Conservation (phyloP, 2,797 vertebrate species). For the Scleropages formosus region DNA sequence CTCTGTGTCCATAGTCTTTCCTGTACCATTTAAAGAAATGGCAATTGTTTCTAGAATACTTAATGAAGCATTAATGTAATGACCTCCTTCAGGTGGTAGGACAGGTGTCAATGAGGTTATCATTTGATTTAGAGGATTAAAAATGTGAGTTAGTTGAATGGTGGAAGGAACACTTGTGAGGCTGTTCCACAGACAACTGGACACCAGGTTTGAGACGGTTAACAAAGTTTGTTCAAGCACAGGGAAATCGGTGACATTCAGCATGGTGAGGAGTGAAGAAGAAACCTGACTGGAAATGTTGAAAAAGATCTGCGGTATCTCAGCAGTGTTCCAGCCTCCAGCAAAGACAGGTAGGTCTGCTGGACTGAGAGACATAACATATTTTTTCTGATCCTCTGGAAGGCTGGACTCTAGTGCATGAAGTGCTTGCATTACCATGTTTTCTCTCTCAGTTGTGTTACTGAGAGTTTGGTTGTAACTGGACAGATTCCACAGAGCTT, state of each 20-base stretch:
- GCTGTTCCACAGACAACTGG: slow-evolving; percentile 36
- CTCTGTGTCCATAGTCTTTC: slow-evolving; percentile 19
- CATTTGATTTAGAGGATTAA: slow-evolving; percentile 34
- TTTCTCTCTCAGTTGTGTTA: slow-evolving; percentile 29
- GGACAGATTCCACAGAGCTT: slow-evolving; percentile 49
- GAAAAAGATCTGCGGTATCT: slow-evolving; percentile 44
- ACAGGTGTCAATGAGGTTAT: slow-evolving; percentile 27
- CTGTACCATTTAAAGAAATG: slow-evolving; percentile 38
- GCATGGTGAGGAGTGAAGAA: slow-evolving; percentile 36
- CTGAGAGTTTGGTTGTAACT: slow-evolving; percentile 36
- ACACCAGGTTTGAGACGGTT: slow-evolving; percentile 42
- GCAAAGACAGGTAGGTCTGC: slow-evolving; percentile 39
- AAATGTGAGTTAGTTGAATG: slow-evolving; percentile 21
- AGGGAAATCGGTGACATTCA: slow-evolving; percentile 42
- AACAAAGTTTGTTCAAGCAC: slow-evolving; percentile 20
- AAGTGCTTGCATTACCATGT: slow-evolving; percentile 33
- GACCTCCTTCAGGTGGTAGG: slow-evolving; percentile 35
- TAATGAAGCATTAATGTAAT: slow-evolving; percentile 42
- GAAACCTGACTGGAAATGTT: slow-evolving; percentile 42
- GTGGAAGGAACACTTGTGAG: slow-evolving; percentile 32
- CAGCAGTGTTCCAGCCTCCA: slow-evolving; percentile 35
- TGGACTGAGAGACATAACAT: slow-evolving; percentile 35
- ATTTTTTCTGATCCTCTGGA: slow-evolving; percentile 34
- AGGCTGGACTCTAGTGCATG: slow-evolving; percentile 30
- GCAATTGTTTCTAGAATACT: slow-evolving; percentile 39